Evolutionary conservation across 2,888 invertebrate species (phyloP), one percentile per base, ranked within the genome.

Genomic region (Prosopocoilus inquinatus): DNA sequence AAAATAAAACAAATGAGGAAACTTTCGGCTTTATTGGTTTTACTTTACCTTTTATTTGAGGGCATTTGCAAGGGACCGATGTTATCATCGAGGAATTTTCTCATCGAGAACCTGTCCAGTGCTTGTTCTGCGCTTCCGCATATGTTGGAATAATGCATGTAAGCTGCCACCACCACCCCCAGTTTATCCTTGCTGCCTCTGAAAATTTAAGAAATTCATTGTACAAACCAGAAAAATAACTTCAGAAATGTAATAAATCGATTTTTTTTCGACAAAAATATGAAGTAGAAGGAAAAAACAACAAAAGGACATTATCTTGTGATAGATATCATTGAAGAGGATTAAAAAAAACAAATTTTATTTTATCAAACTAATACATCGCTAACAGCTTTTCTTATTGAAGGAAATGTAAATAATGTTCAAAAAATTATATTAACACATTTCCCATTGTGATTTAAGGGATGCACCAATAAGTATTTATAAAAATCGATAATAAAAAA

Each of bases 81-180:
- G 75, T 88, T 88, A 74, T 90, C 88, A 67, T 95, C 94, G 66
- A 94, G 86, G 78, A 92, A 96, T 68, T 90, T 83, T 70, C 91
- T 84, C 94, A 96, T 96, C 46, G 94, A 93, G 79, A 92, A 94
- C 71, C 94, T 84, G 80, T 96, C 95, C 67, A 95, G 82, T 8
- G 94, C 93, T 74, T 90, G 88, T 73, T 89, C 89, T 2, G 84
- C 84, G 44, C 80, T 83, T n/a, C 93, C 92, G 78, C 94, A 95
- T 70, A 96, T 94, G 72, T 89, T 91, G 64, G 92, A 91, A 81
- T 95, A 96, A 79, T 94, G 91, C 89, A 95, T 91, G 79, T 94
- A 95, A 9, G 94, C 92, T 15, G 94, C 91, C 59, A 95, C 89
- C 62, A 94, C 85, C 49, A 94, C 90, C 44, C 94, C 94, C 33